Evolutionary conservation across 92 coral and sea anemone genomes (phyloP), one percentile per base, ranked within the genome.

Genomic region (Blastomussa wellsi): DNA sequence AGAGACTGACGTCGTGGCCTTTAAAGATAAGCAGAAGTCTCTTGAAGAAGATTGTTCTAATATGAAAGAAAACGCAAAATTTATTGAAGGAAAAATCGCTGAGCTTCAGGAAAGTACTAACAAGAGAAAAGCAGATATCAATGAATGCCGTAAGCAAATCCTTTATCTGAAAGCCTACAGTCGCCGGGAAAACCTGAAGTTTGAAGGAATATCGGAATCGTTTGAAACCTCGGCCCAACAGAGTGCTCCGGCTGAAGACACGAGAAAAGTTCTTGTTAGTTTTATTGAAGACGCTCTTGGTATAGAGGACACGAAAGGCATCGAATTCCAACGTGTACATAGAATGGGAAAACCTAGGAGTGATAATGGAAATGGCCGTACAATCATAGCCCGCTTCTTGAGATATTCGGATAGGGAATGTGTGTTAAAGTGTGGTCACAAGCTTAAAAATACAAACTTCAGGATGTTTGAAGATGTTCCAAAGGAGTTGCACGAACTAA

Each of bases 1-100:
- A 38, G 78, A 48, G 52, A 48, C 52, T 1, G 52, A 48, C 9
- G 14, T 48, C 14, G 52, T 16, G 9, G 9, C 10, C 14, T 12
- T 48, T 16, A 12, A 48, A 48, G 52, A 7, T 16, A 74, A 38
- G 38, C 78, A 74, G 78, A 74, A 38, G 38, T 4, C 78, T 44
- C 78, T 38, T 26, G 55, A 74, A 24, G 28, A 32, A 5, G 38
- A 44, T 3, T 44, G 36, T 44, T 38, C 77, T 14, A 29, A 38
- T 28, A 74, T 74, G 78, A 53, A 20, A 36, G 26, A 44, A 32
- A 74, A 74, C n/a, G 55, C 78, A 4, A 53, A 38, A 74, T 44
- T 74, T 44, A 53, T 44, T n/a, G 78, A 74, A 52, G 55, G 38
- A 44, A 52, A 74, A 24, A 38, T 42, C 19, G 19, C 8, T 36